Conservation (phyloP, 1,140 invertebrate species). For the Philopotamus ludificatus region DNA sequence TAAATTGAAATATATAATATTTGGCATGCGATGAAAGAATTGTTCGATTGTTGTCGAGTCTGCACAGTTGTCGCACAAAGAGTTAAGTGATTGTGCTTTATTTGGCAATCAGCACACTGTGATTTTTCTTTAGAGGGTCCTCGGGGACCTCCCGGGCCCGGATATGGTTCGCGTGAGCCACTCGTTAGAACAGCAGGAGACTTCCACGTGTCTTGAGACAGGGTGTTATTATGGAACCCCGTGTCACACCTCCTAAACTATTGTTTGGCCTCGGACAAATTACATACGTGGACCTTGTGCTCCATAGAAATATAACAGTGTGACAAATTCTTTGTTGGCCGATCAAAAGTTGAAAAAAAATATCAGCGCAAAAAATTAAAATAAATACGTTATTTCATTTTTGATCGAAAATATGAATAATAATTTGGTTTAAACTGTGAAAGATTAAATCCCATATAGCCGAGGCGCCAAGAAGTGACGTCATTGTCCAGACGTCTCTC, state of each 20-base stretch:
- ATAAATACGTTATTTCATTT: no score
- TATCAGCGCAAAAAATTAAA: no score
- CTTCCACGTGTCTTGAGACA: slow-evolving; percentile 15
- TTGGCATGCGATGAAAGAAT: not conserved
- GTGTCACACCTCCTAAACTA: slow-evolving; percentile 21
- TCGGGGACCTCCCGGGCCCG: not conserved
- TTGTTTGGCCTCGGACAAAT: not conserved
- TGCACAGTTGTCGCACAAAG: slow-evolving; percentile 4
- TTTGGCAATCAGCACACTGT: not conserved
- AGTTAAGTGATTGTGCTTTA: slow-evolving; percentile 16
- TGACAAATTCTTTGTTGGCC: not conserved
- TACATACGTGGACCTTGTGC: not conserved
- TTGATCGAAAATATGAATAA: no score
- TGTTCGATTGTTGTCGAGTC: not conserved
- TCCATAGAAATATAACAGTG: not conserved
- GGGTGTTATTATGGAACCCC: slow-evolving; percentile 6
- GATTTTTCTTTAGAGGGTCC: not conserved
- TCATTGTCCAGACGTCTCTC: not conserved
- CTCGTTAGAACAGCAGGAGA: slow-evolving; percentile 25
- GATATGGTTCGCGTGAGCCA: slow-evolving; percentile 26
- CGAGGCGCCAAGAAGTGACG: not conserved
- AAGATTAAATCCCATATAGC: no score
- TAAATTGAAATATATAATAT: no score
- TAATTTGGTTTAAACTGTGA: no score
- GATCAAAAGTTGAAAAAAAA: not conserved